Base-by-base conservation (phyloP, 2,797 vertebrate genomes). In the Phataginus tricuspis region DNA sequence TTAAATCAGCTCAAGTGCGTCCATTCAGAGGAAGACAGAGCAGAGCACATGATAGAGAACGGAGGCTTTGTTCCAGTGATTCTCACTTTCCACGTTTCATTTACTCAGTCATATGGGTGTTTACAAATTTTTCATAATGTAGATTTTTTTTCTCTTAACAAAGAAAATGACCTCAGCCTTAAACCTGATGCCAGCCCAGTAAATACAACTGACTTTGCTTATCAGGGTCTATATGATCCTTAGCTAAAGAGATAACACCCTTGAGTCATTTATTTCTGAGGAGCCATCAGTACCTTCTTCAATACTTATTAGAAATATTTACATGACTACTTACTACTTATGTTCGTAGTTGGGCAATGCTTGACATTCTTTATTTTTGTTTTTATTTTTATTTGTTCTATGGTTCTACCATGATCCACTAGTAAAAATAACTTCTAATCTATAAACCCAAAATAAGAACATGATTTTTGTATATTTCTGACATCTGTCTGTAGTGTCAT, bases 1-100 rank as follows among this genome's bases (percentile, higher is more conserved):
- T 49, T 18, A 14, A 0, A 10, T 45, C 39, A 4, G 19, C 21
- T 14, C 0, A 2, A 0, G 2, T 2, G 4, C 1, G 0, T n/a
- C 15, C 27, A 4, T 23, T 21, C 72, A 34, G 9, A 25, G 45
- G 6, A 39, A 6, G 0, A 29, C 1, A 86, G 55, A 85, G 19
- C 34, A 86, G 19, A 64, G 53, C 1, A 68, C 14, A n/a, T 5
- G 27, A 31, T 2, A 25, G 19, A 31, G 55, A 5, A 4, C 5
- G 0, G n/a, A 63, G 9, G 31, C 49, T 4, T 31, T 2, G 0
- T 19, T 19, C 55, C 39, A 71, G 1, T 45, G 45, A 18, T 19
- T 45, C 49, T 34, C 29, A 15, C 19, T 42, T 42, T 25, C 11
- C 25, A 37, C 4, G 2, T 1, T 29, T 45, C 13, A 37, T 31